phyloP scores from a whole-genome alignment of 2,888 invertebrate species.

The Esperia sulphurella region DNA sequence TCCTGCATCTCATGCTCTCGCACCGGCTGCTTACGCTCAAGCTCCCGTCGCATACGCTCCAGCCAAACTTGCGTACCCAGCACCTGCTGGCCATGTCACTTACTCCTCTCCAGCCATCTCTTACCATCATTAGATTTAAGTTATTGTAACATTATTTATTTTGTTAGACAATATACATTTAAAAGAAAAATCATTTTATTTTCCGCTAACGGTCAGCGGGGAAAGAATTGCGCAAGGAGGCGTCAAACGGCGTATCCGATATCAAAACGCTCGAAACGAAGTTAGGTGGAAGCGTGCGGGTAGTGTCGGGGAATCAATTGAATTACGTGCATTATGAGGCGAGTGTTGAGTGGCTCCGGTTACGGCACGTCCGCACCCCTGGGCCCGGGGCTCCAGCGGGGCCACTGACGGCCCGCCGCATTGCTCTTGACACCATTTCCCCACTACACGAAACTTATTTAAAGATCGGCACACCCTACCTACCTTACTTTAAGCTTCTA shows the following conservation, averaged over 20 bases:
- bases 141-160: constrained; percentile 49
- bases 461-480: constrained; percentile 9
- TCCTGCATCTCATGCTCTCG: constrained; percentile 23
- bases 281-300: constrained; percentile 74
- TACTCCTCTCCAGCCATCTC: constrained; percentile 56
- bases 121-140: constrained; percentile 59
- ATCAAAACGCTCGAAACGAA: constrained; percentile 77
- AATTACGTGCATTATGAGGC: constrained; percentile 75
- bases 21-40: constrained; percentile 15
- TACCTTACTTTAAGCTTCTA: constrained; percentile 2
- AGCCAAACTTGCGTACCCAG: constrained; percentile 17
- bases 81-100: constrained; percentile 41
- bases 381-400: constrained; percentile 36
- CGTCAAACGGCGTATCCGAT: constrained; percentile 73
- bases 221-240: constrained; percentile 63
- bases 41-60: constrained; percentile 14
- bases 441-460: constrained; percentile 32
- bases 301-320: constrained; percentile 77
- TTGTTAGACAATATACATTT: constrained; percentile 41
- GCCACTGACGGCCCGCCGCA: constrained; percentile 51
- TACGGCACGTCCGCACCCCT: constrained; percentile 64
- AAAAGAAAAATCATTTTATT: constrained; percentile 38
- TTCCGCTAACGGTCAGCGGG: constrained; percentile 33
- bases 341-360: constrained; percentile 58
- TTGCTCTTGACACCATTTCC: constrained; percentile 65